phyloP scores from a whole-genome alignment of 2,797 vertebrate genomes.

The Gouania willdenowi region DNA sequence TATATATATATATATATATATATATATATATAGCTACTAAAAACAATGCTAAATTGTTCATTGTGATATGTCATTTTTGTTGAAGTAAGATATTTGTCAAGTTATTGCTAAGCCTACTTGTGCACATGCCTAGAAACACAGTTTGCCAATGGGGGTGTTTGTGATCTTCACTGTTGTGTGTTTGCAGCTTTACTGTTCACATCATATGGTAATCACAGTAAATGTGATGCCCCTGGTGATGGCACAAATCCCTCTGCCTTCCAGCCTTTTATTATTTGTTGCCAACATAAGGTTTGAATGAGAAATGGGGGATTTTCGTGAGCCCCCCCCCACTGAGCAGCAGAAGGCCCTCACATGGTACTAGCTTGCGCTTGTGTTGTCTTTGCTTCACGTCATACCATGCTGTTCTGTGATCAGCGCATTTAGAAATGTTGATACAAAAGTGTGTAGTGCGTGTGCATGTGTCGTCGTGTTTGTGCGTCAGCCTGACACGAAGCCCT shows the following conservation, averaged over 20 bases:
- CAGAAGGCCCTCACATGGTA: slow-evolving; percentile 23
- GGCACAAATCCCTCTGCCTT: slow-evolving; percentile 26
- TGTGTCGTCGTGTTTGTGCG: slow-evolving; percentile 1
- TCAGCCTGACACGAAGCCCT: neutral
- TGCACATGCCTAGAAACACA: neutral
- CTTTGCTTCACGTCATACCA: neutral
- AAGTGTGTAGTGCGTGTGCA: slow-evolving; percentile 12
- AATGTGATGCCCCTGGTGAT: slow-evolving; percentile 39
- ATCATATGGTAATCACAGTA: slow-evolving; percentile 36
- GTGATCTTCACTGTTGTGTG: slow-evolving; percentile 34
- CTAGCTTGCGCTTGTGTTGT: slow-evolving; percentile 10
- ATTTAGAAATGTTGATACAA: slow-evolving; percentile 10
- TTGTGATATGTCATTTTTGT: too few relatives aligned
- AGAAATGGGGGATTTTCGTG: slow-evolving; percentile 40
- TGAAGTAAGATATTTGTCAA: too few relatives aligned
- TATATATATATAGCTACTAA: too few relatives aligned
- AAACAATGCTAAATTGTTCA: too few relatives aligned
- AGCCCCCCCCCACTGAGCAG: slow-evolving; percentile 15
- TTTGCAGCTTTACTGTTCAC: slow-evolving; percentile 48
- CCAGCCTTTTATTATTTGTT: slow-evolving; percentile 43
- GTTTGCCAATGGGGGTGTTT: slow-evolving; percentile 1
- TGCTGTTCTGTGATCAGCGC: slow-evolving; percentile 15
- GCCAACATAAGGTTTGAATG: slow-evolving; percentile 50
- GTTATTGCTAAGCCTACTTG: slow-evolving; percentile 8
- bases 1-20: too few relatives aligned